Evolutionary conservation across 2,113 vertebrate species (phyloP).

Genomic region (Phyllostomus discolor): DNA sequence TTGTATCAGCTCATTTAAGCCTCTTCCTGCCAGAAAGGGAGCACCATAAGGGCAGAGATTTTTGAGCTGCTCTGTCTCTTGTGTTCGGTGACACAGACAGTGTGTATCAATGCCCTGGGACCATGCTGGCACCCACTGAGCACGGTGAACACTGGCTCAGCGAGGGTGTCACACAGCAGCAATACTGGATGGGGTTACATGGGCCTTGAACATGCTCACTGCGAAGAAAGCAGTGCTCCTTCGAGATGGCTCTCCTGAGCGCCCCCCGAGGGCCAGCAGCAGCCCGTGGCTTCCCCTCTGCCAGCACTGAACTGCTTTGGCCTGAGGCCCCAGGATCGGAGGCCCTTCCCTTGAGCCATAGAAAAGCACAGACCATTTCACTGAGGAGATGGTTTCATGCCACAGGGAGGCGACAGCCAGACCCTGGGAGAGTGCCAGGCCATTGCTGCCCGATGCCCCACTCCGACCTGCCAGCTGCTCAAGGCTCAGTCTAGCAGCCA

Average conservation of each 20-base stretch:
- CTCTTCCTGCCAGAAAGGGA: not conserved
- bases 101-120: not conserved
- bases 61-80: not conserved
- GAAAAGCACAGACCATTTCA: not conserved
- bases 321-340: not conserved
- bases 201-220: not conserved
- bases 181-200: accelerated
- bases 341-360: not conserved
- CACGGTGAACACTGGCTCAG: not conserved
- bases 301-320: not conserved
- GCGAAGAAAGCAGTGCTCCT: not conserved
- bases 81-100: accelerated
- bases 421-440: not conserved
- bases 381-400: not conserved
- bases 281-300: not conserved
- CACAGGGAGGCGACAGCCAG: not conserved
- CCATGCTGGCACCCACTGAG: not conserved
- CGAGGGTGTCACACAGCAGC: not conserved
- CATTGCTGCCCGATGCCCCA: not conserved
- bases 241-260: not conserved
- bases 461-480: not conserved
- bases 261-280: not conserved
- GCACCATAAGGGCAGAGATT: not conserved
- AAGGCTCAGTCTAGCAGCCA: not conserved
- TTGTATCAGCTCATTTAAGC: not conserved